A percentile compares a stretch with the other conserved stretches of the same genome.
phyloP scores from a whole-genome alignment of 2,888 invertebrate genomes.

The Mantis religiosa region DNA sequence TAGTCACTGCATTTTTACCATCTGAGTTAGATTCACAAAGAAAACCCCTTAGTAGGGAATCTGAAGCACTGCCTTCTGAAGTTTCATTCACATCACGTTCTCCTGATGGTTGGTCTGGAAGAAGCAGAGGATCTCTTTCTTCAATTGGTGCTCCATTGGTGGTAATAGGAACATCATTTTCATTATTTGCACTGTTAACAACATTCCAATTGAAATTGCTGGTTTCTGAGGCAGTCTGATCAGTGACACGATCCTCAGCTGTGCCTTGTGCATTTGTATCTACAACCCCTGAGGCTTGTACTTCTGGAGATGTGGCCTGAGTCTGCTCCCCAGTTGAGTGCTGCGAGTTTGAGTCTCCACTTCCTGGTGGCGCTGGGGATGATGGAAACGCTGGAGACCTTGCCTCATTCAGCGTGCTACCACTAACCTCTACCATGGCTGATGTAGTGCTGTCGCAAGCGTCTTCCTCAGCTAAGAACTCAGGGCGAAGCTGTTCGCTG shows the following conservation, averaged over 20 bases:
- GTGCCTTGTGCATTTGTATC: not conserved
- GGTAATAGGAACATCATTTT: not conserved
- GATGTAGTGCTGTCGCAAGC: conserved; percentile 3
- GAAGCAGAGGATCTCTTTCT: conserved; percentile 42
- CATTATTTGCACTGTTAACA: not conserved
- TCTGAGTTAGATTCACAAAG: conserved; percentile 6
- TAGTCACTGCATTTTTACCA: not conserved
- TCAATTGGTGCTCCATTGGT: conserved; percentile 3
- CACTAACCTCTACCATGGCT: conserved; percentile 22
- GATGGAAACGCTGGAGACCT: conserved; percentile 23
- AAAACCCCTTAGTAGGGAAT: conserved; percentile 26
- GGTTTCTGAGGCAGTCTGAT: not conserved
- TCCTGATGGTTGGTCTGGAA: conserved; percentile 40
- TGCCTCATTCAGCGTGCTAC: conserved; percentile 3
- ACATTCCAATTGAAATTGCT: conserved; percentile 17
- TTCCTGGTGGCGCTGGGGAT: conserved; percentile 16
- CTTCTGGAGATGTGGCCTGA: not conserved
- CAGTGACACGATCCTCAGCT: not conserved
- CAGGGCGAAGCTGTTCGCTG: conserved; percentile 25
- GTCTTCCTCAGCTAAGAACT: conserved; percentile 20
- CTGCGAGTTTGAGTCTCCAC: not conserved
- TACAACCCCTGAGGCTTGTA: not conserved
- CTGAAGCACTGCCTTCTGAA: conserved; percentile 9
- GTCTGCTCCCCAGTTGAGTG: not conserved
- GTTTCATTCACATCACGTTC: not conserved